Evolutionary conservation across 37 sponge, comb jelly and placozoan genomes (phyloP).

Genomic region (Halichondria panicea): DNA sequence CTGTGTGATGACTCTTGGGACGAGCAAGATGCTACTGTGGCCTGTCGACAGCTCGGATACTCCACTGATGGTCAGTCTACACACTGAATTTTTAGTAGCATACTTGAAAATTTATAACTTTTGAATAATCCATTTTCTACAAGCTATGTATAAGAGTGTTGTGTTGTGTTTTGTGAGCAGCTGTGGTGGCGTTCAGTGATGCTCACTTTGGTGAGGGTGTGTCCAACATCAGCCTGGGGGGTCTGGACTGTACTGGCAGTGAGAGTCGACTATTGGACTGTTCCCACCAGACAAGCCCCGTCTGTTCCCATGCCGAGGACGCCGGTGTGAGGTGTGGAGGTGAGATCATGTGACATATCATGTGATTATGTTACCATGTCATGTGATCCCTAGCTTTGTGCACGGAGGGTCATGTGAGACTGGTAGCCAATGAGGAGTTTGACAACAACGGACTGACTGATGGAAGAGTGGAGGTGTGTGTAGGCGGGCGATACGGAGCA

Average conservation of each 20-base stretch:
- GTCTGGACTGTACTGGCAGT: conserved; percentile 13
- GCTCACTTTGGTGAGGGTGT: conserved; percentile 5
- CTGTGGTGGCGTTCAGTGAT: not conserved
- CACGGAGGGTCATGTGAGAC: no score
- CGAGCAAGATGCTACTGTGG: conserved; percentile 2
- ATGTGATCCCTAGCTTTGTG: no score
- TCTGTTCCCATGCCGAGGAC: conserved; percentile 12
- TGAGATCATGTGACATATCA: no score
- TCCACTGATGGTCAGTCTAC: not conserved
- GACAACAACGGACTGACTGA: no score
- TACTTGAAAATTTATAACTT: no score
- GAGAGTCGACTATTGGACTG: not conserved
- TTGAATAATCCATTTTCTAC: no score
- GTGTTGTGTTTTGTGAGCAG: no score
- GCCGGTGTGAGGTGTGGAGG: conserved; percentile 28
- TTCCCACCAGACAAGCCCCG: not conserved
- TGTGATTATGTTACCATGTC: no score
- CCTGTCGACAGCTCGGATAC: conserved; percentile 14
- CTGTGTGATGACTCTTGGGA: conserved; percentile 9
- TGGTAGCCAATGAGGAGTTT: no score
- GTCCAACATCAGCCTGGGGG: conserved; percentile 5
- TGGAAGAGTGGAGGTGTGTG: not conserved
- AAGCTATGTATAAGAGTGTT: no score
- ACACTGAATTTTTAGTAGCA: no score
- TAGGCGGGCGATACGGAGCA: not conserved